Conservation (phyloP, 2,797 vertebrate genomes). For the Chromis chromis region DNA sequence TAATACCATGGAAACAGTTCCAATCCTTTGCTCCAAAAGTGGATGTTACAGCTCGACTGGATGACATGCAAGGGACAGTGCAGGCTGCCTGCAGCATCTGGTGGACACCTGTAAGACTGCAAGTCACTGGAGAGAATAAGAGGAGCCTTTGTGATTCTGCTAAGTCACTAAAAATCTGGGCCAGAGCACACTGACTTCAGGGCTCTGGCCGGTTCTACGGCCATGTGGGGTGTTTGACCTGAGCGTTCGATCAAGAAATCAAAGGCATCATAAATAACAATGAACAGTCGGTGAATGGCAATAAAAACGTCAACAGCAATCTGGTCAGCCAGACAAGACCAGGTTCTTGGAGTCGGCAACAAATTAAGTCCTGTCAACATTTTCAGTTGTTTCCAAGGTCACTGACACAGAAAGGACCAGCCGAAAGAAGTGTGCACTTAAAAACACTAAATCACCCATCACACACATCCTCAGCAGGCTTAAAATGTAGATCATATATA, state of each 20-base stretch:
- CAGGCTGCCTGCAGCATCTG: slow-evolving; percentile 80
- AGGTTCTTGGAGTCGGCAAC: slow-evolving; percentile 10
- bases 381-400: slow-evolving; percentile 34
- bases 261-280: slow-evolving; percentile 64
- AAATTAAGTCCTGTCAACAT: slow-evolving; percentile 44
- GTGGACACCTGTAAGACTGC: slow-evolving; percentile 81
- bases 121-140: slow-evolving; percentile 59
- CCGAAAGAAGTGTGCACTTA: neutral
- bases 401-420: slow-evolving; percentile 21
- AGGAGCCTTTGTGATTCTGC: slow-evolving; percentile 61
- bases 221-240: slow-evolving; percentile 33
- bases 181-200: slow-evolving; percentile 39
- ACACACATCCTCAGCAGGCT: neutral
- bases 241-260: slow-evolving; percentile 48
- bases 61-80: slow-evolving; percentile 52
- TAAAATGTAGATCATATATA: neutral
- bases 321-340: slow-evolving; percentile 39
- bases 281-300: slow-evolving; percentile 43
- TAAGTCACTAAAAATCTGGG: slow-evolving; percentile 56
- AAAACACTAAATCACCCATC: neutral
- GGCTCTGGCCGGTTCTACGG: slow-evolving; percentile 14
- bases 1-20: slow-evolving; percentile 54
- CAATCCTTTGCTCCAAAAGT: slow-evolving; percentile 41
- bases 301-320: slow-evolving; percentile 64
- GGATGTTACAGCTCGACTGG: slow-evolving; percentile 45